Base-by-base conservation (phyloP, 1,140 invertebrate genomes). In the Hyphantria cunea region DNA sequence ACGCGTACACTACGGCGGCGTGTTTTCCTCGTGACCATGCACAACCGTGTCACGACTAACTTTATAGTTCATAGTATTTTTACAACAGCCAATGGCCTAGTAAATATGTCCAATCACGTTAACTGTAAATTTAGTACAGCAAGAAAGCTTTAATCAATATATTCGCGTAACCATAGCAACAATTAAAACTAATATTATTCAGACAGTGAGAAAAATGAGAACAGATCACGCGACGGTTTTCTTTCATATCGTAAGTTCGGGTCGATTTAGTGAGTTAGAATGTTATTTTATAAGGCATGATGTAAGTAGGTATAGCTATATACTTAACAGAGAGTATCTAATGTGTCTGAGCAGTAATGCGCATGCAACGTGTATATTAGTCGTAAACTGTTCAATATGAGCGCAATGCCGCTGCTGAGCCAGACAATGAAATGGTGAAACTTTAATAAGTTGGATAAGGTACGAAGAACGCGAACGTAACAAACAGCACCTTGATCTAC, bases 21-120 rank as follows among this genome's bases (percentile, higher is more conserved):
- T 88, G 84, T 72, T 82, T 70, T 75, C 81, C 85, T 83, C 82
- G 85, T 88, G 84, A 78, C 72, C 64, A 69, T 68, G 60, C 62
- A 71, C 75, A 71, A 80, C 70, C 69, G 70, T 68, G 71, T 72
- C 72, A 70, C 65, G 61, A 67, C 70, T 65, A 48, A 68, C 52
- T 66, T 72, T 64, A 66, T 71, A 55, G 41, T 58, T 13, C 32
- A 58, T 44, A 58, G 44, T 58, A 58, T 45, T 58, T 37, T 58
- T 49, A 45, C 45, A 49, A 39, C 55, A 33, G 53, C 15, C 32
- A 47, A 56, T 42, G 45, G 42, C 33, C 31, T 49, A 41, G 44
- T 56, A 56, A 56, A 17, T 33, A 56, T 56, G 45, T n/a, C 53
- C 53, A 13, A 42, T 31, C 47, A 56, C 53, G 41, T 34, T 32